A percentile compares a stretch with the other conserved stretches of the same genome.
phyloP scores from a whole-genome alignment of 2,888 invertebrate genomes.

The Congeria kusceri region DNA sequence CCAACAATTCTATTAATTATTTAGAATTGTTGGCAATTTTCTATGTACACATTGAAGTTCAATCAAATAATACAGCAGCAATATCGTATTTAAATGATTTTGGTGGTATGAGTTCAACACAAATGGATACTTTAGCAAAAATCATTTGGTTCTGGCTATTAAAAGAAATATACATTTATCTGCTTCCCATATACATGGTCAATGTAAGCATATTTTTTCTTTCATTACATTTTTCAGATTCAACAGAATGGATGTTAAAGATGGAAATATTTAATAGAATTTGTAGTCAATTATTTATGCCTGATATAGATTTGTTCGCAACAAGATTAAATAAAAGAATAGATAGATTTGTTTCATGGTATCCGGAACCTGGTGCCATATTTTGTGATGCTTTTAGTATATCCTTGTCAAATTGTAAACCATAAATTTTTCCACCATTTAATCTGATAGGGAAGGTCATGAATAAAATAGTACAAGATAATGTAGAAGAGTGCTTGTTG shows the following conservation, averaged over 20 bases:
- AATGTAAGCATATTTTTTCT: constrained; percentile 35
- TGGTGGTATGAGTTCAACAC: constrained; percentile 30
- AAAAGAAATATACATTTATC: constrained; percentile 18
- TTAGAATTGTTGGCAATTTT: constrained; percentile 13
- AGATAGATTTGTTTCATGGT: constrained; percentile 31
- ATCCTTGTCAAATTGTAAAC: no score
- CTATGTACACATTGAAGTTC: constrained; percentile 8
- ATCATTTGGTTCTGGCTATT: constrained; percentile 36
- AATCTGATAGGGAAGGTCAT: no score
- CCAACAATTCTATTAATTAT: constrained; percentile 14
- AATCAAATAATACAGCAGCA: constrained; percentile 4
- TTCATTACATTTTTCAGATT: constrained; percentile 51
- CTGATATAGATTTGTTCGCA: constrained; percentile 41
- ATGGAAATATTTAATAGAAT: constrained; percentile 31
- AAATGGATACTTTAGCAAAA: constrained; percentile 31
- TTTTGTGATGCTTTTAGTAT: no score
- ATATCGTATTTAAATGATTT: constrained; percentile 21
- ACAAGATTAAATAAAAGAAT: not conserved
- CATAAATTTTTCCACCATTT: no score
- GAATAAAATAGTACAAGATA: no score
- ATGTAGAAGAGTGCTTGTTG: no score
- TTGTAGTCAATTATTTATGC: constrained; percentile 31
- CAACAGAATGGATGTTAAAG: constrained; percentile 53
- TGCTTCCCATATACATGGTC: constrained; percentile 36
- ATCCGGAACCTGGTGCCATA: constrained; percentile 15